A percentile compares a stretch with the other conserved stretches of the same genome.
Evolutionary conservation across 2,888 invertebrate genomes (phyloP).

Genomic region (Ormyrus rosae): DNA sequence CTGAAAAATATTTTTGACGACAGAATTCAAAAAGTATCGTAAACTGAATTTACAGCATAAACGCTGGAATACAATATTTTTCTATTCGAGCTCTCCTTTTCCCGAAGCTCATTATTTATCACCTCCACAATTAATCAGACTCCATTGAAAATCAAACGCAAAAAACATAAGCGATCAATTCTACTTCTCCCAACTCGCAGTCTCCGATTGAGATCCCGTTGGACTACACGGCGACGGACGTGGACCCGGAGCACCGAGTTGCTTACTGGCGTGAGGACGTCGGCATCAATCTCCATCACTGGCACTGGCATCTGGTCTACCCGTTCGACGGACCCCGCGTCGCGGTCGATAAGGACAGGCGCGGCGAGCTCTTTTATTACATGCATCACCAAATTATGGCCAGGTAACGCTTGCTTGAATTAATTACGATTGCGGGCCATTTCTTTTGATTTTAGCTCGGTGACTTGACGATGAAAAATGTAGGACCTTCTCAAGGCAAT

Average conservation of each 20-base stretch:
- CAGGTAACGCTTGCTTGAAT: neutral
- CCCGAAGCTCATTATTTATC: constrained; percentile 20
- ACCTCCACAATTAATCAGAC: constrained; percentile 47
- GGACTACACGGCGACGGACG: constrained; percentile 85
- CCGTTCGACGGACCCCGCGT: constrained; percentile 83
- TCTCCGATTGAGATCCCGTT: constrained; percentile 82
- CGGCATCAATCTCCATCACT: constrained; percentile 91
- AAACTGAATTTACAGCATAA: neutral
- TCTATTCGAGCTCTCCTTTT: too few relatives aligned
- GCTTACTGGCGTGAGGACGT: constrained; percentile 92
- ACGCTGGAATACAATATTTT: too few relatives aligned
- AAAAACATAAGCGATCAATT: constrained; percentile 42
- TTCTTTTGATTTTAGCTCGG: too few relatives aligned
- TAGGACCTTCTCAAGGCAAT: neutral
- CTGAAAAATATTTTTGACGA: too few relatives aligned
- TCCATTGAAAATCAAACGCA: constrained; percentile 30
- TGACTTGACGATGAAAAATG: too few relatives aligned
- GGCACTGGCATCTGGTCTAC: constrained; percentile 95
- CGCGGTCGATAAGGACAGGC: constrained; percentile 85
- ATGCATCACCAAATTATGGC: constrained; percentile 84
- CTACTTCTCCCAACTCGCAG: constrained; percentile 70
- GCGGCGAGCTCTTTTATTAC: constrained; percentile 88
- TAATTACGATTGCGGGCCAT: too few relatives aligned
- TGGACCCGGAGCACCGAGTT: constrained; percentile 87
- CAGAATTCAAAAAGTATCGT: too few relatives aligned